A percentile compares a stretch with the other conserved stretches of the same genome.
phyloP scores from a whole-genome alignment of 37 sponge, comb jelly and placozoan genomes.

The Spongilla lacustris region DNA sequence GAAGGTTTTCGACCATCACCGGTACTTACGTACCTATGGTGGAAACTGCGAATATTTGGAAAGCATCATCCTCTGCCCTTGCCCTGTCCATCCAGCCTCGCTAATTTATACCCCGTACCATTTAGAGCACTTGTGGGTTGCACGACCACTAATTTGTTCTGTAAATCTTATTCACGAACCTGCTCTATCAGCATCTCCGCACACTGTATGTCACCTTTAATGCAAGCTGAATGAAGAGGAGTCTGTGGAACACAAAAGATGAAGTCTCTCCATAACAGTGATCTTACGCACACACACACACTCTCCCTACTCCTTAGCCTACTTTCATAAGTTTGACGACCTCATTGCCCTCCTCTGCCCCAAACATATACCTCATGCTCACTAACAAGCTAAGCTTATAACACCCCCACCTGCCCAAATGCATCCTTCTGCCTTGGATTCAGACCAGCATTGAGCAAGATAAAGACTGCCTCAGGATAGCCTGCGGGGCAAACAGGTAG shows the following conservation, averaged over 20 bases:
- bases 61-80: slow-evolving; percentile 56
- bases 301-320: not conserved
- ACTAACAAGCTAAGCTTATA: no score
- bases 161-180: slow-evolving; percentile 35
- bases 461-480: slow-evolving; percentile 64
- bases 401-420: slow-evolving; percentile 52
- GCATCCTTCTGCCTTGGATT: slow-evolving; percentile 79
- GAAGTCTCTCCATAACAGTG: not conserved
- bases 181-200: slow-evolving; percentile 79
- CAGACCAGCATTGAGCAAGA: slow-evolving; percentile 77
- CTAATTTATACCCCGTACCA: not conserved
- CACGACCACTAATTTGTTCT: slow-evolving; percentile 2
- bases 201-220: slow-evolving; percentile 81
- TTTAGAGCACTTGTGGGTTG: slow-evolving; percentile 4
- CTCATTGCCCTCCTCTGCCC: no score
- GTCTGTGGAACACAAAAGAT: slow-evolving; percentile 34
- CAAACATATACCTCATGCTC: no score
- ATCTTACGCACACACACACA: not conserved
- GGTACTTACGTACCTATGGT: slow-evolving; percentile 59
- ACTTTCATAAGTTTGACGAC: no score
- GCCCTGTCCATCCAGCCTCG: not conserved
- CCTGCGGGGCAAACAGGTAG: slow-evolving; percentile 37
- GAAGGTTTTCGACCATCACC: slow-evolving; percentile 76
- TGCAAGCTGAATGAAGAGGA: slow-evolving; percentile 77
- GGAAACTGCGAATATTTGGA: slow-evolving; percentile 81